These are phyloP conservation scores for Henricia sp. DNA, from an alignment of 53 echinoderm and acorn worm species.

Conservation along the genomic window DNA sequence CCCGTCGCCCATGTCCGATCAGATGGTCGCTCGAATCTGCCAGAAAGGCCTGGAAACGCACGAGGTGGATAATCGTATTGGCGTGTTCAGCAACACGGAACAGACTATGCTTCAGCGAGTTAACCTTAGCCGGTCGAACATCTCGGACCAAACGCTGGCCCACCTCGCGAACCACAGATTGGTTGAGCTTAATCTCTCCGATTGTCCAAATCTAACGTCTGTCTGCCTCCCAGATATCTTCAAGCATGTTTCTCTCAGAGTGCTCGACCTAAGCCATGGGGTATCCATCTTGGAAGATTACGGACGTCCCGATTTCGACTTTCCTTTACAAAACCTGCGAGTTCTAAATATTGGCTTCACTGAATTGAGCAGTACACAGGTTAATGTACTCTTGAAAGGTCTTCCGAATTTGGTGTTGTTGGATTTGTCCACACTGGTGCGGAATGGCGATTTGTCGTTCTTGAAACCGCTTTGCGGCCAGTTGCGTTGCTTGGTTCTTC, in stretches of 20 bases:
- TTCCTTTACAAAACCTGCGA: slow-evolving; percentile 68
- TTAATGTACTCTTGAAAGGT: slow-evolving; percentile 67
- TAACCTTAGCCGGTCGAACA: slow-evolving; percentile 70
- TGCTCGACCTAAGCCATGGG: slow-evolving; percentile 76
- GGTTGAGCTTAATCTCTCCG: slow-evolving; percentile 76
- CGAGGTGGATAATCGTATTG: slow-evolving; percentile 53
- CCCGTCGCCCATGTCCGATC: slow-evolving; percentile 77
- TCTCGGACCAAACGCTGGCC: slow-evolving; percentile 67
- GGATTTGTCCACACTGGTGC: slow-evolving; percentile 81
- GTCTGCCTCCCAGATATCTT: slow-evolving; percentile 71
- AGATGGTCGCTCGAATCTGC: slow-evolving; percentile 62
- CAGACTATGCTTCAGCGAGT: slow-evolving; percentile 73
- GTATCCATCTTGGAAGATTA: slow-evolving; percentile 55
- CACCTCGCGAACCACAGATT: slow-evolving; percentile 74
- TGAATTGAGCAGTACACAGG: slow-evolving; percentile 69
- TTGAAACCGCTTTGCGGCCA: slow-evolving; percentile 59
- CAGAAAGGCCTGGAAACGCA: slow-evolving; percentile 47
- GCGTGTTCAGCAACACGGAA: slow-evolving; percentile 67
- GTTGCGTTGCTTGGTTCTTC: slow-evolving; percentile 79
- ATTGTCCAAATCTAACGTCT: slow-evolving; percentile 57
- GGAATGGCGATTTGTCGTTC: slow-evolving; percentile 86
- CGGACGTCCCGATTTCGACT: slow-evolving; percentile 56
- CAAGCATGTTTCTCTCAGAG: slow-evolving; percentile 60
- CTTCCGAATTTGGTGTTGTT: slow-evolving; percentile 73
- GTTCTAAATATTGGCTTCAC: slow-evolving; percentile 82